Percentiles rank a stretch among this genome's conserved stretches.
These are phyloP conservation scores for Steatornis caripensis DNA, from an alignment of 2,113 vertebrate genomes.

Conservation along the genomic window DNA sequence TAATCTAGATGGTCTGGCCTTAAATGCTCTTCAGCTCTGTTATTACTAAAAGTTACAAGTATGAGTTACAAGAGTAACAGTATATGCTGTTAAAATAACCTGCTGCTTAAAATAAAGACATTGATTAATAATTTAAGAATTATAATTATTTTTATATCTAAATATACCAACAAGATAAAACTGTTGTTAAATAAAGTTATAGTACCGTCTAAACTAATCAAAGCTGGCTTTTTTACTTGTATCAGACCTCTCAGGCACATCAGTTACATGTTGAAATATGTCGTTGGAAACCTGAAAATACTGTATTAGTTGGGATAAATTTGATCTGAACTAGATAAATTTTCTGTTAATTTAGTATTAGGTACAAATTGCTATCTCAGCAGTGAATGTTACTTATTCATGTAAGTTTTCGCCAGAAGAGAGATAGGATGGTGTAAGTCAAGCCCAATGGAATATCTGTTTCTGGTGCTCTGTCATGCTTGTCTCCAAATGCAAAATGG, in stretches of 20 bases:
- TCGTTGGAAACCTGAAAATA: background rate
- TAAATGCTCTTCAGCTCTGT: background rate
- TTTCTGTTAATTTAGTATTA: background rate
- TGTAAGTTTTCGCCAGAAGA: background rate
- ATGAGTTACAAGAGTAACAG: too few relatives aligned
- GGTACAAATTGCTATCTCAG: background rate
- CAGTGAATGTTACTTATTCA: background rate
- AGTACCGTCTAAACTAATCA: background rate
- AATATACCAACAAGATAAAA: background rate
- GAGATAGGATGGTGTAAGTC: accelerated
- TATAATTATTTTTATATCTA: background rate
- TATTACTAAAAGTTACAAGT: background rate
- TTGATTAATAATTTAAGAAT: background rate
- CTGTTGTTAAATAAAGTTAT: background rate
- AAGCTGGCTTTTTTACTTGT: background rate
- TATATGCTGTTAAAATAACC: background rate
- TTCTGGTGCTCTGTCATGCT: background rate
- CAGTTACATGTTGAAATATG: background rate
- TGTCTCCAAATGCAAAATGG: background rate
- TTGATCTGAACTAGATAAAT: background rate
- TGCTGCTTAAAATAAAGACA: background rate
- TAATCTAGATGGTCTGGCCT: background rate
- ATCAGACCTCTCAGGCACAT: background rate
- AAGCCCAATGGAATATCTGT: background rate
- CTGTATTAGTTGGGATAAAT: conserved; percentile 2